These are phyloP conservation scores for Drosophila demipolita DNA, from an alignment of 2,888 invertebrate species.

Conservation along the genomic window DNA sequence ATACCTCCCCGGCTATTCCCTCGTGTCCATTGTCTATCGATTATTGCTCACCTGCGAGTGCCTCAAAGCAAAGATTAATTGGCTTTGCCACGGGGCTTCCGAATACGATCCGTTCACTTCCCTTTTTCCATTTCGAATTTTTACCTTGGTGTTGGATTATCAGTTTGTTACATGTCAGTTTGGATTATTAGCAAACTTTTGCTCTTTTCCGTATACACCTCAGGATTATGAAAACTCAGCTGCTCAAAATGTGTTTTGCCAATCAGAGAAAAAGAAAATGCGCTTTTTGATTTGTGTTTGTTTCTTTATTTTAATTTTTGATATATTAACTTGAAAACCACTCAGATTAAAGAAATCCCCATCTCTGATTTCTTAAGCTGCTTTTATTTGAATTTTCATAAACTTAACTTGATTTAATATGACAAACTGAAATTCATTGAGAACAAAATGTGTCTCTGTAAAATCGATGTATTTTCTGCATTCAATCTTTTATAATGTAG, in stretches of 20 bases:
- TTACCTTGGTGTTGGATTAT: background rate
- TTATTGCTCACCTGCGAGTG: conserved; percentile 22
- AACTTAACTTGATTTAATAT: background rate
- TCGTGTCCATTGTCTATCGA: conserved; percentile 8
- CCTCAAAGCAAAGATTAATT: conserved; percentile 71
- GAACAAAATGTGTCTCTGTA: too few relatives aligned
- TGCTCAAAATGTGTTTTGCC: conserved; percentile 27
- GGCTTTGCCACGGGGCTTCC: conserved; percentile 64
- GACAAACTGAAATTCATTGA: too few relatives aligned
- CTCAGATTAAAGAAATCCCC: background rate
- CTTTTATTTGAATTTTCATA: background rate
- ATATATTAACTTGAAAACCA: background rate
- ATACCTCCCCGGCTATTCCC: background rate
- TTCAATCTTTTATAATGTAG: too few relatives aligned
- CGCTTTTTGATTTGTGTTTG: background rate
- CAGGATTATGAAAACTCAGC: conserved; percentile 49
- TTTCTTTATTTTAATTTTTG: conserved; percentile 2
- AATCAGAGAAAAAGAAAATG: conserved; percentile 16
- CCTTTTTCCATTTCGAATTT: conserved; percentile 17
- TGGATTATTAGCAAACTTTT: conserved; percentile 13
- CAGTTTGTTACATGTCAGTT: conserved; percentile 14
- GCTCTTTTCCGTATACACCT: conserved; percentile 20
- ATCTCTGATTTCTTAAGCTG: background rate
- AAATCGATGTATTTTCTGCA: too few relatives aligned
- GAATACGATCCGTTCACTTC: conserved; percentile 52